Evolutionary conservation across 1,140 invertebrate genomes (phyloP).

Genomic region (Drosophila nigromelanica): DNA sequence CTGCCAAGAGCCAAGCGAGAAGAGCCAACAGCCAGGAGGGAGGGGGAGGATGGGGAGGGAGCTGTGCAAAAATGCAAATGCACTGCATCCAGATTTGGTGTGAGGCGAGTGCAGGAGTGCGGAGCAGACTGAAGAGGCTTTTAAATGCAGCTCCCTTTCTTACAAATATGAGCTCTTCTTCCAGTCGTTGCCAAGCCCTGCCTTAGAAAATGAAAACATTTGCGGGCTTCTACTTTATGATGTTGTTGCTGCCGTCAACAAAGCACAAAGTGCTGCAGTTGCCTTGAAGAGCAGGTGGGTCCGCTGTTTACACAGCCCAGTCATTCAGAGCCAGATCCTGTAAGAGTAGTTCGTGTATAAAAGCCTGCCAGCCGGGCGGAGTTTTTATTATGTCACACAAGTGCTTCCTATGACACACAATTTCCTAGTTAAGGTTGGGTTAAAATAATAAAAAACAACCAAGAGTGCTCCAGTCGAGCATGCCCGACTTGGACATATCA

Average conservation of each 20-base stretch:
- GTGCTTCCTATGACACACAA: slow-evolving; percentile 78
- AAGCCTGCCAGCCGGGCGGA: slow-evolving; percentile 44
- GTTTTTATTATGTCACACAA: slow-evolving; percentile 80
- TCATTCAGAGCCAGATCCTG: slow-evolving; percentile 8
- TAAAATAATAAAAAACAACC: slow-evolving; percentile 22
- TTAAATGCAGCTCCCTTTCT: slow-evolving; percentile 54
- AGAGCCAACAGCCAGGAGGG: neutral
- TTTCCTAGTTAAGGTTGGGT: slow-evolving; percentile 65
- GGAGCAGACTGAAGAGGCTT: slow-evolving; percentile 30
- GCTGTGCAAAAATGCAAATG: slow-evolving; percentile 42
- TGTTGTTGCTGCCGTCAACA: slow-evolving; percentile 58
- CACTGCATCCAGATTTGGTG: slow-evolving; percentile 5
- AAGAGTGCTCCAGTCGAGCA: neutral
- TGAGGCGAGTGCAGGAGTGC: neutral
- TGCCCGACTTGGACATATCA: slow-evolving; percentile 7
- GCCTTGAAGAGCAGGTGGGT: slow-evolving; percentile 29
- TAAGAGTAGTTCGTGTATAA: slow-evolving; percentile 27
- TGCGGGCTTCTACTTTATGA: slow-evolving; percentile 47
- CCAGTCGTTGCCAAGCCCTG: slow-evolving; percentile 28
- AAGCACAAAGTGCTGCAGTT: slow-evolving; percentile 65
- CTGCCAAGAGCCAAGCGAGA: slow-evolving; percentile 7
- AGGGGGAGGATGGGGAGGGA: neutral
- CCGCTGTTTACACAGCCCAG: slow-evolving; percentile 46
- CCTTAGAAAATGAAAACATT: slow-evolving; percentile 69
- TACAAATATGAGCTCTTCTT: slow-evolving; percentile 35